Base-by-base conservation (phyloP, 2,797 vertebrate genomes). In the Coregonus ussuriensis region DNA sequence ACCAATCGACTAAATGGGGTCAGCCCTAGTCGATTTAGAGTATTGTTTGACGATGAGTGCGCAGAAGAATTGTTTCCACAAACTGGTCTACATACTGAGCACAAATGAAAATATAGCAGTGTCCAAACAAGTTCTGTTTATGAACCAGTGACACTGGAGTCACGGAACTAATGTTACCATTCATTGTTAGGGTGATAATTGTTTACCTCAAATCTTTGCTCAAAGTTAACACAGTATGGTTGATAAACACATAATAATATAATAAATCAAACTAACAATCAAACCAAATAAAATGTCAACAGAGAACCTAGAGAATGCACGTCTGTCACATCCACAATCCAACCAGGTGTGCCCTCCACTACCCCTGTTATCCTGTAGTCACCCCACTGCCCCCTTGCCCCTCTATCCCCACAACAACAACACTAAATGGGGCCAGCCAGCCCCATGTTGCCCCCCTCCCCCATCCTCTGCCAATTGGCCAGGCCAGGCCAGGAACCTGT, bases 401-500 rank as follows among this genome's bases (percentile, higher is more conserved):
- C 31, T 25, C 31, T 33, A 33, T 15, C 56, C 56, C n/a, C 56
- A 25, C 35, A 53, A 67, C n/a, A 16, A 25, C 54, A 71, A 52
- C 69, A 21, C 37, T 6, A 29, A 71, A 51, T 14, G 2, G 5
- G 21, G 41, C 69, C 35, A 93, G 90, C 90, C 88, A 67, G 78
- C 37, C 70, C 29, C 59, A 25, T 31, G 59, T 21, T 15, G 18
- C 62, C 59, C 52, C 65, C 21, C 74, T 91, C 91, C 89, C 89
- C 90, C 83, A 25, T 90, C 90, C 92, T 87, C 90, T 93, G 94
- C 94, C 94, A 94, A 93, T 93, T 96, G 95, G 94, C 94, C 94
- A 86, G 74, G 79, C 89, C 6, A 89, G 92, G 93, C 94, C 95
- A 94, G 93, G 93, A 95, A 95, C 93, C 94, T 95, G 95, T 96